Evolutionary conservation across 2,113 vertebrate species (phyloP), one percentile per base, ranked within the genome.

Genomic region (Thomomys bottae): DNA sequence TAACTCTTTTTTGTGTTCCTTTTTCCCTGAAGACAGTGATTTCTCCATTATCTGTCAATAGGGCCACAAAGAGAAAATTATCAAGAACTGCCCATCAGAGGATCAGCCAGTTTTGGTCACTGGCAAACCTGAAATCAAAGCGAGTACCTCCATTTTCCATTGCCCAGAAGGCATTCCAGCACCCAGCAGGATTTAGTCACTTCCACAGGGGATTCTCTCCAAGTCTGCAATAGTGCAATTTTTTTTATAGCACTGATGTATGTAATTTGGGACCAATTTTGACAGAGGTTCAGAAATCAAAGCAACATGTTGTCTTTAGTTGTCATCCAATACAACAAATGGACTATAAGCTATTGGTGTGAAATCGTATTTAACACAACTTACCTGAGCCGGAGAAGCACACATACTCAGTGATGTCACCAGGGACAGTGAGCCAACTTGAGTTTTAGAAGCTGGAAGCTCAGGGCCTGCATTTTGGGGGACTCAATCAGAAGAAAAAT

Each of bases 201-300:
- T 2, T 88, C 75, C 88, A 86, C 32, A 57, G 72, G 57, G 24
- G 17, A 66, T 49, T 57, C 70, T 23, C 79, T 66, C 68, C 42
- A 61, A 79, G 49, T 9, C 86, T 45, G n/a, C 42, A 85, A 85
- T 80, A 79, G 75, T 82, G 83, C 83, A 88, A 77, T 88, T 88
- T 94, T 17, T 54, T 54, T n/a, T 80, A 20, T 71, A 85, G 32
- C 42, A 80, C 61, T 54, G 49, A 88, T 79, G 21, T 76, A 38
- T 80, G 61, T 90, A 28, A 94, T 93, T 80, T 73, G 28, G 30
- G 61, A 4, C 86, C 80, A 92, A 49, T 61, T 72, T 85, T 73
- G 83, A 85, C 85, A 71, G 32, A 3, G 14, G 82, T 66, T 67
- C 42, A 80, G 61, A 93, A 90, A 86, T 87, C 45, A 90, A 87